A percentile compares a stretch with the other conserved stretches of the same genome.
Evolutionary conservation across 1,140 invertebrate species (phyloP).

Genomic region (Cecropterus lyciades): DNA sequence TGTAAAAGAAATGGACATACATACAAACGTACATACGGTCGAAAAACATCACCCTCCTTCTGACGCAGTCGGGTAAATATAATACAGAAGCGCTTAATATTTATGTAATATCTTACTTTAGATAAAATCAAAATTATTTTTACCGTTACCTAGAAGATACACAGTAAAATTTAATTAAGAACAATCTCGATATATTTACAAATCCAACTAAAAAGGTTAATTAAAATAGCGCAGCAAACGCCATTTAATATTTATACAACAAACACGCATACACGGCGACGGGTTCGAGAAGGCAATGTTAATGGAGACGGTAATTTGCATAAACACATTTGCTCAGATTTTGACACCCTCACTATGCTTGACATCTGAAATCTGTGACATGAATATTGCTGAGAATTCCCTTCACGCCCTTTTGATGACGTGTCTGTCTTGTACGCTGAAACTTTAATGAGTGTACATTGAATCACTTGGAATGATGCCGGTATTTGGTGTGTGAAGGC

Average conservation of each 20-base stretch:
- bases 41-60: too few species aligned
- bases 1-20: too few species aligned
- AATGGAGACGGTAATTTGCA: slow-evolving; percentile 79
- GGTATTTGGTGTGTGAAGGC: too few species aligned
- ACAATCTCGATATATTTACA: neutral
- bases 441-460: slow-evolving; percentile 21
- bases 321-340: slow-evolving; percentile 81
- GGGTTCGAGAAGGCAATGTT: slow-evolving; percentile 61
- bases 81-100: too few species aligned
- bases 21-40: too few species aligned
- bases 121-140: too few species aligned
- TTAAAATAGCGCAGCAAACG: neutral
- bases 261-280: slow-evolving; percentile 52
- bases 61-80: too few species aligned
- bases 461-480: neutral
- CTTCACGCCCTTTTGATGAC: slow-evolving; percentile 39
- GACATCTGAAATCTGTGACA: slow-evolving; percentile 74
- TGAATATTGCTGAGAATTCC: slow-evolving; percentile 57
- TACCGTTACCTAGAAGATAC: too few species aligned
- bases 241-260: slow-evolving; percentile 63
- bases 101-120: too few species aligned
- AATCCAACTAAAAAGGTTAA: neutral
- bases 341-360: slow-evolving; percentile 73
- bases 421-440: slow-evolving; percentile 21
- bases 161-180: neutral